These are phyloP conservation scores for Phoebastria nigripes DNA, from an alignment of 2,797 vertebrate species.

Conservation along the genomic window DNA sequence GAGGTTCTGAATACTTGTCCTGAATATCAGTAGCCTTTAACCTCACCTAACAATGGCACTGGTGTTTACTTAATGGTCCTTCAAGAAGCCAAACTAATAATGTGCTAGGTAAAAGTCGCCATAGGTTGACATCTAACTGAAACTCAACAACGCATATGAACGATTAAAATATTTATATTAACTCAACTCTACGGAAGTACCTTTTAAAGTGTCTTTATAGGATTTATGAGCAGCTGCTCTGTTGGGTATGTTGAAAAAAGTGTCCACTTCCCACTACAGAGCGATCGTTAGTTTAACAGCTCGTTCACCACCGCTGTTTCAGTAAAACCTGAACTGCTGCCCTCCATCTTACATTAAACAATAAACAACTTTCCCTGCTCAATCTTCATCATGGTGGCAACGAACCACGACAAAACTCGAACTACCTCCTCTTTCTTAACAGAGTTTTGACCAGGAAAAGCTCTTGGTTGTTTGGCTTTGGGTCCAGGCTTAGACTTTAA, in stretches of 20 bases:
- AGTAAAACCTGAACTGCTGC: background rate
- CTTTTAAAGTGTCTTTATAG: conserved; percentile 45
- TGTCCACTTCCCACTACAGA: background rate
- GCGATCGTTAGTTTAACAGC: background rate
- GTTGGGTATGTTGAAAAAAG: background rate
- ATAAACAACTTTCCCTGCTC: background rate
- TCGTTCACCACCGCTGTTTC: background rate
- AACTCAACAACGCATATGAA: conserved; percentile 28
- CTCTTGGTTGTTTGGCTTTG: background rate
- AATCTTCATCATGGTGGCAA: background rate
- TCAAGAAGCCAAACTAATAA: conserved; percentile 21
- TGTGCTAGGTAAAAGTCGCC: background rate
- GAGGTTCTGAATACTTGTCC: conserved; percentile 12
- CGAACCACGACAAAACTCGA: background rate
- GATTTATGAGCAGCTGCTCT: conserved; percentile 22
- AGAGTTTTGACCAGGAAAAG: conserved; percentile 11
- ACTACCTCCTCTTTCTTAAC: background rate
- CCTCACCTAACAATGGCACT: background rate
- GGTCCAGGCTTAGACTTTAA: conserved; percentile 33
- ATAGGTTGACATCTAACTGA: conserved; percentile 4
- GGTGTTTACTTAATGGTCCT: conserved; percentile 14
- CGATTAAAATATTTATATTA: conserved; percentile 64
- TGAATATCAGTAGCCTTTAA: conserved; percentile 9
- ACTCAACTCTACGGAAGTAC: conserved; percentile 31
- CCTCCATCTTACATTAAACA: background rate